These are phyloP conservation scores for Actinia tenebrosa DNA, from an alignment of 64 coral and sea anemone species.

Conservation along the genomic window DNA sequence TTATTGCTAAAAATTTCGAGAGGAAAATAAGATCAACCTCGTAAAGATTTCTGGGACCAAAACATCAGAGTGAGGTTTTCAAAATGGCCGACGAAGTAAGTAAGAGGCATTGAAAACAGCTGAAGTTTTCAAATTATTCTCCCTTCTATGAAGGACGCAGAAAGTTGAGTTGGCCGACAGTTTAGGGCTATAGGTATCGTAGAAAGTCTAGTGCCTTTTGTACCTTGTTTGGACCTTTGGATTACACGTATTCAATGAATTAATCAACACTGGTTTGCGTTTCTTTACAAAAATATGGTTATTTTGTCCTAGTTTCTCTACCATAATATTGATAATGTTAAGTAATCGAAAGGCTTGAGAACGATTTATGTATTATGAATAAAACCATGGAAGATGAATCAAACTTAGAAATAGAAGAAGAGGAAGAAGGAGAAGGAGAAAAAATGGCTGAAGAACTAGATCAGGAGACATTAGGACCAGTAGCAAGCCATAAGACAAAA, in stretches of 20 bases:
- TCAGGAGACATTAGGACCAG: background rate
- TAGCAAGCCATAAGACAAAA: background rate
- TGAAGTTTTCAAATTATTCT: background rate
- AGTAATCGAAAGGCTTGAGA: background rate
- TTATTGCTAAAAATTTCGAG: background rate
- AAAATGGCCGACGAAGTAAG: constrained; percentile 12
- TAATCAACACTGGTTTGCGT: background rate
- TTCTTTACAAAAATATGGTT: no score
- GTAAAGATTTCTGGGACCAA: background rate
- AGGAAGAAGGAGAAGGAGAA: background rate
- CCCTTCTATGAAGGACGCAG: background rate
- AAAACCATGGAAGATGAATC: background rate
- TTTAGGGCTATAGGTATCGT: background rate
- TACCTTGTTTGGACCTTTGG: background rate
- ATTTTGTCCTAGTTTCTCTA: background rate
- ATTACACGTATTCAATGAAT: background rate
- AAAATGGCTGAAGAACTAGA: constrained; percentile 4
- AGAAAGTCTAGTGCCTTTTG: background rate
- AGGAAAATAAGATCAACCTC: background rate
- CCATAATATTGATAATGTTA: background rate
- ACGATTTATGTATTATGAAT: background rate
- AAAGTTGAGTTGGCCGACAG: background rate
- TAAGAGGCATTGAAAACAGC: background rate
- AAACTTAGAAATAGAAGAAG: background rate
- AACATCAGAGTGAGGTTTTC: constrained; percentile 5